These are phyloP conservation scores for Nowickia ferox DNA, from an alignment of 2,888 invertebrate species.

Conservation along the genomic window DNA sequence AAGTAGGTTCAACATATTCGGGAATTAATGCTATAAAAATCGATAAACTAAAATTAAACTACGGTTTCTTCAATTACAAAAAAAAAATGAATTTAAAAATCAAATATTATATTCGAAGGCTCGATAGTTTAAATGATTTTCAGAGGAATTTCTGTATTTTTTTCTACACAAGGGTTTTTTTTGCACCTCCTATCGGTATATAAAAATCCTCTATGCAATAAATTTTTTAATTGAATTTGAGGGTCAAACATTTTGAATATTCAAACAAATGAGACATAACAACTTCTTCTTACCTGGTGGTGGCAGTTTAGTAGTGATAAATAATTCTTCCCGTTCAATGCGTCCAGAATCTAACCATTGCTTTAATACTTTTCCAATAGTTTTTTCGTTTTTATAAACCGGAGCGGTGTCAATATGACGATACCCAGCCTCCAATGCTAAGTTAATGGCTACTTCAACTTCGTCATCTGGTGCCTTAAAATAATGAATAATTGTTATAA, in stretches of 20 bases:
- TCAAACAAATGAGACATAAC: too few species aligned
- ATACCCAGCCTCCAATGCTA: conserved; percentile 90
- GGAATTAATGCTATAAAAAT: conserved; percentile 85
- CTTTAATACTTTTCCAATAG: conserved; percentile 89
- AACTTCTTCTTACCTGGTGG: conserved; percentile 84
- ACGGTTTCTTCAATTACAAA: too few species aligned
- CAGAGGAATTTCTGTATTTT: too few species aligned
- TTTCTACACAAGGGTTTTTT: too few species aligned
- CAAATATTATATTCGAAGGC: too few species aligned
- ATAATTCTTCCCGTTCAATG: conserved; percentile 90
- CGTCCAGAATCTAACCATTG: conserved; percentile 88
- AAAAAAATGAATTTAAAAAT: too few species aligned
- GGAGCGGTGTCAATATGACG: conserved; percentile 92
- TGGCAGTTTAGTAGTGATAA: conserved; percentile 92
- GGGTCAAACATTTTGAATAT: too few species aligned
- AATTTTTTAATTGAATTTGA: too few species aligned
- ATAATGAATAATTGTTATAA: not conserved
- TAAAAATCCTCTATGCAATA: too few species aligned
- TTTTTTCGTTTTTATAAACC: conserved; percentile 90
- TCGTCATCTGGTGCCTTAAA: conserved; percentile 87
- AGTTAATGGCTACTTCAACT: conserved; percentile 87
- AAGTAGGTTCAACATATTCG: conserved; percentile 86
- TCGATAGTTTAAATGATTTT: too few species aligned
- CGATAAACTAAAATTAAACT: not conserved
- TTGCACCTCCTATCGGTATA: too few species aligned